Evolutionary conservation across 2,113 vertebrate genomes (phyloP).

Genomic region (Neolamprologus devosi): DNA sequence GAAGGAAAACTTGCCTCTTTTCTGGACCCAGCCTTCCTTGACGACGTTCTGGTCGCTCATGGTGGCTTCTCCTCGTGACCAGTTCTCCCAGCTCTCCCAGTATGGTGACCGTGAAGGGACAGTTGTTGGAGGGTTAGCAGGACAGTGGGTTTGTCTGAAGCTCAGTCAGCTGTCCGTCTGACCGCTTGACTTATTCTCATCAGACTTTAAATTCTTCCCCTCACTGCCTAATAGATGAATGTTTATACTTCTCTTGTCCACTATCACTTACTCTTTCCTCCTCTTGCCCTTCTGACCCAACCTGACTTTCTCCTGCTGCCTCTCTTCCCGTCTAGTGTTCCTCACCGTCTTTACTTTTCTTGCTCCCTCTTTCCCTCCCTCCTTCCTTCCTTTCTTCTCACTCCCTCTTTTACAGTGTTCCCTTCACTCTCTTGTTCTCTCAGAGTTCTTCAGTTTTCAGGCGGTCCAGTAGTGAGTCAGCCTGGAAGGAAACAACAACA

Average conservation of each 20-base stretch:
- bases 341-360: neutral
- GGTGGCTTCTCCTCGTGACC: slow-evolving; percentile 54
- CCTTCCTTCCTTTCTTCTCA: neutral
- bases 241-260: neutral
- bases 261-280: slow-evolving; percentile 19
- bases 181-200: neutral
- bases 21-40: slow-evolving; percentile 78
- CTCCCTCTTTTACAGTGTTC: neutral
- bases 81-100: slow-evolving; percentile 46
- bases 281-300: neutral
- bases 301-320: neutral
- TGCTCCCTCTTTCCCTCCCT: neutral
- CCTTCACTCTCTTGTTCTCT: neutral
- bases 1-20: slow-evolving; percentile 54
- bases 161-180: slow-evolving; percentile 29
- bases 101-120: slow-evolving; percentile 19
- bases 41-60: slow-evolving; percentile 77
- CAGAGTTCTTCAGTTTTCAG: slow-evolving; percentile 8
- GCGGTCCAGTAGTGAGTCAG: slow-evolving; percentile 56
- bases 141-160: neutral
- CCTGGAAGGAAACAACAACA: slow-evolving; percentile 68
- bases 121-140: neutral
- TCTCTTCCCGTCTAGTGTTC: neutral
- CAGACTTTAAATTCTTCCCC: neutral
- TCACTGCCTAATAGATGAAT: neutral